Evolutionary conservation across 2,113 vertebrate species (phyloP).

Genomic region (Marcusenius ussheri): DNA sequence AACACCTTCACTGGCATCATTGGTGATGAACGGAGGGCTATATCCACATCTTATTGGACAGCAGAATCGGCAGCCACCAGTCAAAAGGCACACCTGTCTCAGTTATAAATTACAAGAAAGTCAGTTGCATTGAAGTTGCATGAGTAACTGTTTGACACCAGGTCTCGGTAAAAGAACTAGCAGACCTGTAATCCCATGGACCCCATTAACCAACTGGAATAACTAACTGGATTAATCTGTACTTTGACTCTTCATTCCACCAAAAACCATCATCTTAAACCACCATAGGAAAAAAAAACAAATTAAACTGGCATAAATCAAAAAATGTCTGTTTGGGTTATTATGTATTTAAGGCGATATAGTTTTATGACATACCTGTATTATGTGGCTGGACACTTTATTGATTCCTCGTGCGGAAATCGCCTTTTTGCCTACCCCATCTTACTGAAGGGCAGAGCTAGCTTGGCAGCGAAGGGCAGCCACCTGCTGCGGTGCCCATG

Average conservation of each 20-base stretch:
- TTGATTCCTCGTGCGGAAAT: not conserved
- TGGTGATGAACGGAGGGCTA: not conserved
- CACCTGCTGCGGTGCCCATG: not conserved
- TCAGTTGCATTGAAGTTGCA: not conserved
- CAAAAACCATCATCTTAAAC: not conserved
- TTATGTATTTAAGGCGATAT: not conserved
- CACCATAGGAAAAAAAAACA: not conserved
- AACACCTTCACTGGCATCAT: not conserved
- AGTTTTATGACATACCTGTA: not conserved
- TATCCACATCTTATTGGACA: not conserved
- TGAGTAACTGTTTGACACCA: not conserved
- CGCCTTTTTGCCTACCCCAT: not conserved
- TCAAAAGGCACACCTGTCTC: not conserved
- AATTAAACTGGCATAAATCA: not conserved
- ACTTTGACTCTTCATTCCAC: not conserved
- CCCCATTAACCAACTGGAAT: not conserved
- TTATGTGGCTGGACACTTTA: not conserved
- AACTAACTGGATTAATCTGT: not conserved
- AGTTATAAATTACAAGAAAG: not conserved
- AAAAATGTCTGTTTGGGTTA: not conserved
- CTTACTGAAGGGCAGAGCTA: not conserved
- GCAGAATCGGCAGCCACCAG: not conserved
- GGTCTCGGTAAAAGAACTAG: not conserved
- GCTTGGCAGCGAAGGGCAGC: not conserved
- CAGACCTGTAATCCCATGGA: not conserved